These are phyloP conservation scores for Pangasianodon gigas DNA, from an alignment of 2,113 vertebrate genomes.

Conservation along the genomic window DNA sequence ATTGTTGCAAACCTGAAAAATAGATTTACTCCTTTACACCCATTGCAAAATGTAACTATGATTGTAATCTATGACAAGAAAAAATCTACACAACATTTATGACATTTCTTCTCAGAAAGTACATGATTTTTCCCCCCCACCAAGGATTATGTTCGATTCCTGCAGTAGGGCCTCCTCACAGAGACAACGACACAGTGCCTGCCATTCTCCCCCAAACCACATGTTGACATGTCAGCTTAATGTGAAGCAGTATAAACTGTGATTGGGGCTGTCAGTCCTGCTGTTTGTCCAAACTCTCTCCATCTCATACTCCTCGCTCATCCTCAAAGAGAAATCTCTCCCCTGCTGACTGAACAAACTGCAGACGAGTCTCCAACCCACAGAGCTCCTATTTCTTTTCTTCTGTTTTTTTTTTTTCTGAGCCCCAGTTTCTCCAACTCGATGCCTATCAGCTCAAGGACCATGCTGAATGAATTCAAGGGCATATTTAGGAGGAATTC, in stretches of 20 bases:
- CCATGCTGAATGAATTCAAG: constrained; percentile 54
- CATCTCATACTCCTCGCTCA: constrained; percentile 39
- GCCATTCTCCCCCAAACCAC: constrained; percentile 49
- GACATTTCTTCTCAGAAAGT: constrained; percentile 25
- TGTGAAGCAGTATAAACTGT: constrained; percentile 57
- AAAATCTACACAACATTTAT: background rate
- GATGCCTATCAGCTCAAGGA: constrained; percentile 49
- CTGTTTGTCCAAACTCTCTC: constrained; percentile 54
- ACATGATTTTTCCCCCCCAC: constrained; percentile 36
- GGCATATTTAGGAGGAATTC: constrained; percentile 44
- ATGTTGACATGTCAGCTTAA: constrained; percentile 61
- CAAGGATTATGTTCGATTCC: constrained; percentile 51
- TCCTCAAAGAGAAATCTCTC: constrained; percentile 56
- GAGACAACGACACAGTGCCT: constrained; percentile 45
- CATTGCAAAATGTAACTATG: constrained; percentile 1
- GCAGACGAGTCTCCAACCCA: constrained; percentile 41
- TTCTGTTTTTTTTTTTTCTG: constrained; percentile 23
- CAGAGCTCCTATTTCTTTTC: constrained; percentile 45
- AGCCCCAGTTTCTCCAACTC: constrained; percentile 36
- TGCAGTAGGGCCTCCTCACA: constrained; percentile 45
- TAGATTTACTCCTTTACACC: background rate
- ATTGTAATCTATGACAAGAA: constrained; percentile 1
- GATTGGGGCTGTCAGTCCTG: constrained; percentile 50
- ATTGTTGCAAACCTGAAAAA: background rate
- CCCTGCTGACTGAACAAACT: constrained; percentile 54